Base-by-base conservation (phyloP, 53 echinoderm and acorn worm species). In the Astropecten irregularis region DNA sequence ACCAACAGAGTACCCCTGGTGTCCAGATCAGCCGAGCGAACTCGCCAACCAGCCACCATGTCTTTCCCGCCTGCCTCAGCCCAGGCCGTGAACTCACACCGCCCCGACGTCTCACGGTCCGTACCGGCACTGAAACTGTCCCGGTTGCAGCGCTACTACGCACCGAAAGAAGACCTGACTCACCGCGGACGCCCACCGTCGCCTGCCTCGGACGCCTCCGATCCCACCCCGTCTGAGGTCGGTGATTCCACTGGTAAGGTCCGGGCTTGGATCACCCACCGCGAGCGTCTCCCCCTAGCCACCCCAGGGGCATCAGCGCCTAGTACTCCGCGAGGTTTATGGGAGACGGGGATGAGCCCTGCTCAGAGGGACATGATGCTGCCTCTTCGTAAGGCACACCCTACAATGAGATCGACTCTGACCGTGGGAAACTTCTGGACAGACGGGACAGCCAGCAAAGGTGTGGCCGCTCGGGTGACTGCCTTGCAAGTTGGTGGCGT, bases 251-350 rank as follows among this genome's bases (percentile, higher is more conserved):
- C 74, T 5, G 74, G 74, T 8, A 74, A 74, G 34, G 74, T 74
- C 38, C 74, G 57, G 36, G 74, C 74, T 15, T 74, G 74, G 74
- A 74, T 57, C 28, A 40, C 27, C 7, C 74, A 74, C 36, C 39
- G 74, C 14, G 36, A 74, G 26, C 57, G 57, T 26, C 16, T 55
- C 10, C 9, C 9, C 4, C 8, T 9, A 28, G 50, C 55, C 14
- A 13, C 26, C 37, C 50, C 18, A 25, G 10, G 13, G n/a, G 40
- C 30, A 26, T 20, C 11, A 32, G 32, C 22, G 16, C 19, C 74
- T 0, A 37, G 19, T 6, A 55, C 57, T 8, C 55, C 25, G 1
- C 50, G 74, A 23, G 56, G 54, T 21, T 26, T 34, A 6, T 74
- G 74, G 56, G 53, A 39, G 25, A 14, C 39, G 25, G 55, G 74